These are phyloP conservation scores for Sipunculus nudus DNA, from an alignment of 2,888 invertebrate genomes.

Conservation along the genomic window DNA sequence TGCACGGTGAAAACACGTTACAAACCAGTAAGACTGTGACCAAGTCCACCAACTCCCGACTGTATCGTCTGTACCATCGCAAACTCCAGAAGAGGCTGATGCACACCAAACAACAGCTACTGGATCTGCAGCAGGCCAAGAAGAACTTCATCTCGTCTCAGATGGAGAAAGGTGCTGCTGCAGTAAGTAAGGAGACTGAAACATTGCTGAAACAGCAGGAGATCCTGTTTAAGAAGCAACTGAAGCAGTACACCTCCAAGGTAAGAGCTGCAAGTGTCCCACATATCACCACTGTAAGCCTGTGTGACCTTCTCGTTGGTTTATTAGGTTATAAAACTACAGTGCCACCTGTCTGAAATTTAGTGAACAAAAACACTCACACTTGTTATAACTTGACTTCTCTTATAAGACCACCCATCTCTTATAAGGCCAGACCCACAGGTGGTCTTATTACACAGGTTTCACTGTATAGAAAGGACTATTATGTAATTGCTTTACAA, in stretches of 20 bases:
- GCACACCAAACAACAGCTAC: slow-evolving; percentile 75
- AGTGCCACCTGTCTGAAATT: too few relatives aligned
- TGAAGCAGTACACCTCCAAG: slow-evolving; percentile 74
- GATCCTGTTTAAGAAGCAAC: slow-evolving; percentile 71
- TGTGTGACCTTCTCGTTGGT: background rate
- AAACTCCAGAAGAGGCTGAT: slow-evolving; percentile 77
- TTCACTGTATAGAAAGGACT: too few relatives aligned
- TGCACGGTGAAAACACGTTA: slow-evolving; percentile 79
- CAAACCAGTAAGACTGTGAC: slow-evolving; percentile 33
- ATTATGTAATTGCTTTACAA: too few relatives aligned
- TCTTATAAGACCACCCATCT: too few relatives aligned
- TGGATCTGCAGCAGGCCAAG: slow-evolving; percentile 74
- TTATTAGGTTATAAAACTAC: too few relatives aligned
- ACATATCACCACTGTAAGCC: background rate
- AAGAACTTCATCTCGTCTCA: slow-evolving; percentile 43
- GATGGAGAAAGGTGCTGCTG: slow-evolving; percentile 27
- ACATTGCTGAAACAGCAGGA: slow-evolving; percentile 70
- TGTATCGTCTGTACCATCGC: slow-evolving; percentile 50
- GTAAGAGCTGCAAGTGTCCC: slow-evolving; percentile 44
- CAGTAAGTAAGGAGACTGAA: slow-evolving; percentile 38
- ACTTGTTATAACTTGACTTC: too few relatives aligned
- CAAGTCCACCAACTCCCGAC: slow-evolving; percentile 45
- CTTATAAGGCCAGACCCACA: too few relatives aligned
- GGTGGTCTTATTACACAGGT: too few relatives aligned
- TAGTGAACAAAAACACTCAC: too few relatives aligned